Base-by-base conservation (phyloP, 2,113 vertebrate genomes). In the Halichoerus grypus region DNA sequence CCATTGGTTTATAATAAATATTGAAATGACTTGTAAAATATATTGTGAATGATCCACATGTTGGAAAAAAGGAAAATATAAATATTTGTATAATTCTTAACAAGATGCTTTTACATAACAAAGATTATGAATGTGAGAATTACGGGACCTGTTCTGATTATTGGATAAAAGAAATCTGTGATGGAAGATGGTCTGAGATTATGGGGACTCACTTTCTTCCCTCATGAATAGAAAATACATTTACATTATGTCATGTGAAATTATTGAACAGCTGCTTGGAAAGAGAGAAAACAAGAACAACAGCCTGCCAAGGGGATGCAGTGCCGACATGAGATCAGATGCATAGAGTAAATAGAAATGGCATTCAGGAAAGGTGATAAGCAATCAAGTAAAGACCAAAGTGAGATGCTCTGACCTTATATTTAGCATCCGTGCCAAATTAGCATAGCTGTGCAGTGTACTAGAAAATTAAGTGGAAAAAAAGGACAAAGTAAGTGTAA, bases 171-270 rank as follows among this genome's bases (percentile, higher is more conserved):
- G 95, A 98, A 97, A 97, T 98, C 92, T 91, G 96, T 0, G 1
- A 95, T 93, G 63, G 97, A 98, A 98, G 98, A 96, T 98, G 98
- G 97, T 97, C 95, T 31, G 76, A 98, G 94, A 97, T 98, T 95
- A 98, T 95, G 90, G 67, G 92, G 88, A 97, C 95, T 98, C 74
- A 85, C 96, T 98, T 98, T 97, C 96, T 83, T 98, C 97, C 84
- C 98, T 98, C 91, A 93, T 98, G 98, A 98, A 98, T 96, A 95
- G 97, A 97, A 98, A 99, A 98, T 98, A 85, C 92, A 98, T 99
- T 99, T 98, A 98, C 98, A 98, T 98, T 98, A 97, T 98, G 95
- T 97, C 97, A 97, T 98, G 92, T 97, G 98, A 98, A 99, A 99
- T 98, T 99, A 98, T 98, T 96, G 97, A 99, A 98, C 98, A 98